Conservation (phyloP, 1,140 invertebrate species). For the Telenomus remus region DNA sequence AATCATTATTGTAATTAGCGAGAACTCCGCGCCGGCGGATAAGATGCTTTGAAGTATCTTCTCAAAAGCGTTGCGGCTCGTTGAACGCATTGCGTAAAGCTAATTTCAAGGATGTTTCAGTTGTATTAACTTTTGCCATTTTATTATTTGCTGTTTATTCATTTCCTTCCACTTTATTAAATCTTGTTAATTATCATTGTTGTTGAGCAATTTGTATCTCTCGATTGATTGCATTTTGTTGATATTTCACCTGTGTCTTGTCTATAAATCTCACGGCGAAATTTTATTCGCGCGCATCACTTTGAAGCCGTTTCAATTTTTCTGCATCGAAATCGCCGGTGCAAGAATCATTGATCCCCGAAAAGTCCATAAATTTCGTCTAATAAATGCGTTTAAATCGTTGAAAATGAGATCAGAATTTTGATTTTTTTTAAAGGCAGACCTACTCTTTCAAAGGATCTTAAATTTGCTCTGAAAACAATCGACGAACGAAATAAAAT, state of each 20-base stretch:
- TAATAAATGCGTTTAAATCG: too few species aligned
- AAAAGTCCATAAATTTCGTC: too few species aligned
- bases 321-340: too few species aligned
- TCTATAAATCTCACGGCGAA: constrained; percentile 26
- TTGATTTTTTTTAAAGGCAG: too few species aligned
- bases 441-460: too few species aligned
- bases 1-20: constrained; percentile 17
- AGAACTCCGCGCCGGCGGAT: constrained; percentile 5
- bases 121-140: constrained; percentile 6
- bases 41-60: constrained; percentile 27
- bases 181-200: background rate
- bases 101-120: constrained; percentile 7
- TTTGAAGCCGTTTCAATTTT: constrained; percentile 2
- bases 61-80: constrained; percentile 10
- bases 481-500: too few species aligned
- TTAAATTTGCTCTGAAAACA: too few species aligned
- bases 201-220: too few species aligned
- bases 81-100: constrained; percentile 4
- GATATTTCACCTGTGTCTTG: constrained; percentile 33
- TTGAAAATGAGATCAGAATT: too few species aligned
- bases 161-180: constrained; percentile 1
- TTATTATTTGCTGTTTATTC: constrained; percentile 2
- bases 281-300: constrained; percentile 35
- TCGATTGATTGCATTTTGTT: constrained; percentile 11
- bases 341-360: too few species aligned